These are phyloP conservation scores for Rhyacophila brunnea DNA, from an alignment of 1,140 invertebrate species.

Conservation along the genomic window DNA sequence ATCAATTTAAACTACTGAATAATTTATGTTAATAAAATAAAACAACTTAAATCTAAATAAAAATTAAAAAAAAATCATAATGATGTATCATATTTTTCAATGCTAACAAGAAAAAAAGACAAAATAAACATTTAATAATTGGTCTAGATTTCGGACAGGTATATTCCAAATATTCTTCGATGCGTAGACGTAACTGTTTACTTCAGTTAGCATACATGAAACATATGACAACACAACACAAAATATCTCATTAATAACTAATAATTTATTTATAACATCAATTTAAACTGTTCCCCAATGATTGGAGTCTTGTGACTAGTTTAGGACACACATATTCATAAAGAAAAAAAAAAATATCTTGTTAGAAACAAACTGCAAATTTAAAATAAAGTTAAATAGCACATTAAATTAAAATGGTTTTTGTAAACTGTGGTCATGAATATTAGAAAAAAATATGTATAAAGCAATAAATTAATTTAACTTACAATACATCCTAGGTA, in stretches of 20 bases:
- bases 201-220: constrained; percentile 35
- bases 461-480: constrained; percentile 37
- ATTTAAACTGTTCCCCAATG: constrained; percentile 26
- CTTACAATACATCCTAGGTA: constrained; percentile 35
- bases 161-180: constrained; percentile 35
- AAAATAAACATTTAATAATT: constrained; percentile 32
- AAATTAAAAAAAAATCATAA: constrained; percentile 29
- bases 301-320: constrained; percentile 37
- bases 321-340: constrained; percentile 45
- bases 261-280: constrained; percentile 31
- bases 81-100: constrained; percentile 32
- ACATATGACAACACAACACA: constrained; percentile 36
- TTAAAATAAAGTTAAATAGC: constrained; percentile 28
- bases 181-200: constrained; percentile 31
- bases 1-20: constrained; percentile 32
- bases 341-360: constrained; percentile 16
- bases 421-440: constrained; percentile 32
- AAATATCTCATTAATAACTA: constrained; percentile 32
- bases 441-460: constrained; percentile 27
- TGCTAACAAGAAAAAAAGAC: constrained; percentile 30
- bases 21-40: constrained; percentile 34
- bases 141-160: constrained; percentile 36
- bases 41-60: constrained; percentile 35
- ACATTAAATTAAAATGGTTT: constrained; percentile 33
- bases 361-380: constrained; percentile 27